A percentile compares a stretch with the other conserved stretches of the same genome.
These are phyloP conservation scores for Erpornis zantholeuca DNA, from an alignment of 2,113 vertebrate genomes.

Conservation along the genomic window DNA sequence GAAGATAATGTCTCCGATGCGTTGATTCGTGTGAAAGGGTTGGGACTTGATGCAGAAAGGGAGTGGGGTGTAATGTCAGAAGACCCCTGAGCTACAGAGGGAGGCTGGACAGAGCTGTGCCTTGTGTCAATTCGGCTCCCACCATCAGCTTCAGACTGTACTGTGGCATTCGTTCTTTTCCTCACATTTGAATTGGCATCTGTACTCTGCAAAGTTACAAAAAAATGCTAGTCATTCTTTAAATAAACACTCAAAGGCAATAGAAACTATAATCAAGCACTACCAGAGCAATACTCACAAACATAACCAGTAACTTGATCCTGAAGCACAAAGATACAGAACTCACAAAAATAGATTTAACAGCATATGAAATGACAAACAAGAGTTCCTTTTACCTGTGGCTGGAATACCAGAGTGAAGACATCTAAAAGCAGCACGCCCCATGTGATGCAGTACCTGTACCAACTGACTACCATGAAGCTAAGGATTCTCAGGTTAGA, in stretches of 20 bases:
- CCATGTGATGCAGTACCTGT: background rate
- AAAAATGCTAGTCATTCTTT: background rate
- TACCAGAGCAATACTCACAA: background rate
- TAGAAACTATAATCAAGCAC: background rate
- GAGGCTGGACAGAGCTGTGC: constrained; percentile 72
- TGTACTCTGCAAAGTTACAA: constrained; percentile 75
- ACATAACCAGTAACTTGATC: background rate
- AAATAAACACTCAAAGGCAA: background rate
- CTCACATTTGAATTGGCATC: constrained; percentile 90
- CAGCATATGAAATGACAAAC: background rate
- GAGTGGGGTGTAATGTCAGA: constrained; percentile 71
- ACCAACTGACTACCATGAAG: background rate
- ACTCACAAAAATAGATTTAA: background rate
- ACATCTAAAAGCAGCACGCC: background rate
- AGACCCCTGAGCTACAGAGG: constrained; percentile 71
- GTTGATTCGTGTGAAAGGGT: constrained; percentile 84
- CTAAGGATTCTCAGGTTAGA: background rate
- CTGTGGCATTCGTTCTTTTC: constrained; percentile 85
- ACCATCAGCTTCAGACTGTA: constrained; percentile 72
- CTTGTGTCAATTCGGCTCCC: constrained; percentile 78
- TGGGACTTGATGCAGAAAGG: constrained; percentile 85
- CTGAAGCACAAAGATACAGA: background rate
- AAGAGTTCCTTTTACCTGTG: background rate
- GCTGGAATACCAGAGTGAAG: background rate
- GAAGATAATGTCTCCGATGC: constrained; percentile 79